Base-by-base conservation (phyloP, 2,113 vertebrate genomes). In the Crotophaga sulcirostris region DNA sequence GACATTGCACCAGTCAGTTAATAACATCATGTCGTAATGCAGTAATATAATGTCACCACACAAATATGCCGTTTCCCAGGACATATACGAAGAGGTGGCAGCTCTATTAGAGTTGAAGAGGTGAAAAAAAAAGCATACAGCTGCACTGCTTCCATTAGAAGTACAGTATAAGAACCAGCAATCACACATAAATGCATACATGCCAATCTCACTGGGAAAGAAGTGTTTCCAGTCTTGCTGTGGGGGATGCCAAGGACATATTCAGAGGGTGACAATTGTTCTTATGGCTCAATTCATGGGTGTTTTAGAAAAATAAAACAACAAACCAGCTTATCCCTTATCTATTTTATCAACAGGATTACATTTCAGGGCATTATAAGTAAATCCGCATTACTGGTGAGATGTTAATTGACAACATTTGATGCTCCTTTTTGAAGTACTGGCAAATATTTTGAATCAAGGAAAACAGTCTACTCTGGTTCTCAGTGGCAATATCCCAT, bases 1-100 rank as follows among this genome's bases (percentile, higher is more conserved):
- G 90, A 77, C 89, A 97, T 85, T 91, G 89, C 84, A 74, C 42
- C 58, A 59, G 75, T 44, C 75, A 90, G 87, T 96, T 94, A 95
- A 92, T 89, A 94, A 86, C 83, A 85, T 55, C 91, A 51, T 87
- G 79, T 91, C 1, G 4, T 93, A 93, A 95, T 77, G 81, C 84
- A 74, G 82, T 54, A 93, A 89, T 88, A 85, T 55, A 91, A 83
- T 94, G 87, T 92, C 91, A 85, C 72, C 93, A 85, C 87, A 94
- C 70, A 94, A 93, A 91, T 63, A 80, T 52, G 72, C 56, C 72
- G 83, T 91, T 89, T 91, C 89, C 63, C 67, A 90, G 59, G 87
- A 93, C 81, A 95, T 90, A 93, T n/a, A 90, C 31, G 58, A 80
- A 93, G 90, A 90, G 28, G n/a, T 84, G 69, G 83, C 72, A 95